Base-by-base conservation (phyloP, 1,140 invertebrate genomes). In the Drosophila sp. region DNA sequence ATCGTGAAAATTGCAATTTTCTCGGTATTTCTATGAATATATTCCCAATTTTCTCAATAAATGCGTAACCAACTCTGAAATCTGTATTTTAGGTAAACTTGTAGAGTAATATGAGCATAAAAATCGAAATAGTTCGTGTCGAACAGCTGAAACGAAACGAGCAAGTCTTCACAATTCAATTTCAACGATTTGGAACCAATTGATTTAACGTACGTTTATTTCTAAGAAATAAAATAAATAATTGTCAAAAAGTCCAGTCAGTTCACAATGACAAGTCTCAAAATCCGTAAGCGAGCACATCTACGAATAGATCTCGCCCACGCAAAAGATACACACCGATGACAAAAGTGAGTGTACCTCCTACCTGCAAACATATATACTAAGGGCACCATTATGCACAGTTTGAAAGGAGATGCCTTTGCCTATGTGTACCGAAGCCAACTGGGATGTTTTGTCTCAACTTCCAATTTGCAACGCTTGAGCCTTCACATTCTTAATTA, bases 111-210 rank as follows among this genome's bases (percentile, higher is more conserved):
- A 73, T 58, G 80, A 79, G 76, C 72, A 72, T 79, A 79, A 83
- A 73, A 89, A 61, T 66, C 61, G 56, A 79, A 83, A 89, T 79
- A 62, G 83, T 25, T 73, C 61, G 83, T 82, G 46, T 51, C 67
- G 61, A 77, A 79, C 81, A 86, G 63, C 77, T 86, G 77, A 78
- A 78, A 80, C 72, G 69, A 74, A 89, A 79, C 41, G 58, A 51
- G 7, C 36, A 46, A 32, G 8, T 32, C 38, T 25, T 76, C 25
- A 27, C 76, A 89, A 89, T 89, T 89, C 43, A 89, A 89, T 80
- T 67, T 41, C 80, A 83, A 51, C 83, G 84, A 83, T 59, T 89
- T 80, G 83, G 83, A 89, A 89, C 83, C 41, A 89, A 89, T 89
- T 71, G 84, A 89, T 89, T 89, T 71, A 64, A 50, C 62, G 46